phyloP scores from a whole-genome alignment of 2,113 vertebrate species.

The Halcyon senegalensis region DNA sequence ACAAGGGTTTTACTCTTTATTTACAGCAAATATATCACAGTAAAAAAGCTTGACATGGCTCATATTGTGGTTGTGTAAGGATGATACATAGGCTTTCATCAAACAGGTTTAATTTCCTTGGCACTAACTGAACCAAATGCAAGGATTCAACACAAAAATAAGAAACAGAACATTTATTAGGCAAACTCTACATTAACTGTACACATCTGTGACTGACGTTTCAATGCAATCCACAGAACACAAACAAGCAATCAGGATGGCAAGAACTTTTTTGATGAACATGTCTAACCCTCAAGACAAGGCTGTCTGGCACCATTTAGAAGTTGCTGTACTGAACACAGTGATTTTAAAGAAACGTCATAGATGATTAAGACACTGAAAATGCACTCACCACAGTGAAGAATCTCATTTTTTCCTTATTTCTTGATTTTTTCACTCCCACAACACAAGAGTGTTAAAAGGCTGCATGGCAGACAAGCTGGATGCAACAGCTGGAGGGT shows the following conservation, averaged over 20 bases:
- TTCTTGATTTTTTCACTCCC: neutral
- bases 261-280: neutral
- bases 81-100: neutral
- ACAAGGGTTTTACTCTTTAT: slow-evolving; percentile 36
- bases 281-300: slow-evolving; percentile 25
- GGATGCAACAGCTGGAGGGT: slow-evolving; percentile 61
- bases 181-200: slow-evolving; percentile 22
- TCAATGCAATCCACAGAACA: slow-evolving; percentile 25
- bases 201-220: slow-evolving; percentile 24
- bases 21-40: slow-evolving; percentile 70
- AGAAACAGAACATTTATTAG: slow-evolving; percentile 34
- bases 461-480: slow-evolving; percentile 42
- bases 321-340: slow-evolving; percentile 24
- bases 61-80: neutral
- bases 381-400: slow-evolving; percentile 1
- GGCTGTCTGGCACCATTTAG: slow-evolving; percentile 12
- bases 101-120: slow-evolving; percentile 10
- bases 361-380: slow-evolving; percentile 32
- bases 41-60: slow-evolving; percentile 41
- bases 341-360: slow-evolving; percentile 42
- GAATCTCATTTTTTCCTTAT: neutral
- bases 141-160: slow-evolving; percentile 11
- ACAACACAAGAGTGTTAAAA: slow-evolving; percentile 9
- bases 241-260: slow-evolving; percentile 21
- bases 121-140: neutral